Conservation (phyloP, 2,888 invertebrate species). For the Augiades crinisus region DNA sequence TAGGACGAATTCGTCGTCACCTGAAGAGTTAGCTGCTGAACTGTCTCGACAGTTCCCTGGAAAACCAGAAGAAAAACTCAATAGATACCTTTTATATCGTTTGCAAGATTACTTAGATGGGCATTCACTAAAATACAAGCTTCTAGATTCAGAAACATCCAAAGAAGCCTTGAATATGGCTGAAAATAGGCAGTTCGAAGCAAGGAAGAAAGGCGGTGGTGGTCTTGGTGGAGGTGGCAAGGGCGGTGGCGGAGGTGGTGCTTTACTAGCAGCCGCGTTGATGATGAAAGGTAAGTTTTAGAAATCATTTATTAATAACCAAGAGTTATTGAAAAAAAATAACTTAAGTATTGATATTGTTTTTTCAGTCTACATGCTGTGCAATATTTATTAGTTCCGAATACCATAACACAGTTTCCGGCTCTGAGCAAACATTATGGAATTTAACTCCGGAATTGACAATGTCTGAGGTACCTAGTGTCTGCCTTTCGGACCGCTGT, state of each 20-base stretch:
- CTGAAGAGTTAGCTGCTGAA: slow-evolving; percentile 84
- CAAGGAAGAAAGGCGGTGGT: slow-evolving; percentile 69
- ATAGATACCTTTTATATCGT: slow-evolving; percentile 85
- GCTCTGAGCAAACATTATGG: neutral
- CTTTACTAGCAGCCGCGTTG: slow-evolving; percentile 79
- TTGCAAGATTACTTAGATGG: slow-evolving; percentile 87
- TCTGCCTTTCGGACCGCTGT: neutral
- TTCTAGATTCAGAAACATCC: slow-evolving; percentile 84
- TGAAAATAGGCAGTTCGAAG: slow-evolving; percentile 64
- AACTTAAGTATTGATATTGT: no score
- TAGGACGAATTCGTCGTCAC: slow-evolving; percentile 64
- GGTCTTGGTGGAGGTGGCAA: slow-evolving; percentile 53
- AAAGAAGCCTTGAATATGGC: slow-evolving; percentile 79
- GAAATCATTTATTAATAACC: no score
- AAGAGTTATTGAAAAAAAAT: no score
- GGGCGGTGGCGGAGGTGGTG: slow-evolving; percentile 67
- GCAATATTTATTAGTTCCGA: neutral
- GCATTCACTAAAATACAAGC: slow-evolving; percentile 86
- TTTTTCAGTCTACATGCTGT: no score
- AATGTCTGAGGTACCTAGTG: neutral
- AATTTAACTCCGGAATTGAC: slow-evolving; percentile 16
- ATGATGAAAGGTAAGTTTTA: slow-evolving; percentile 84
- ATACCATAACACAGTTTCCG: neutral
- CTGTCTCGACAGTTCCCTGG: slow-evolving; percentile 89
- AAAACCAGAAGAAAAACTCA: slow-evolving; percentile 88